Evolutionary conservation across 2,888 invertebrate species (phyloP), one percentile per base, ranked within the genome.

Genomic region (Lottia scabra): DNA sequence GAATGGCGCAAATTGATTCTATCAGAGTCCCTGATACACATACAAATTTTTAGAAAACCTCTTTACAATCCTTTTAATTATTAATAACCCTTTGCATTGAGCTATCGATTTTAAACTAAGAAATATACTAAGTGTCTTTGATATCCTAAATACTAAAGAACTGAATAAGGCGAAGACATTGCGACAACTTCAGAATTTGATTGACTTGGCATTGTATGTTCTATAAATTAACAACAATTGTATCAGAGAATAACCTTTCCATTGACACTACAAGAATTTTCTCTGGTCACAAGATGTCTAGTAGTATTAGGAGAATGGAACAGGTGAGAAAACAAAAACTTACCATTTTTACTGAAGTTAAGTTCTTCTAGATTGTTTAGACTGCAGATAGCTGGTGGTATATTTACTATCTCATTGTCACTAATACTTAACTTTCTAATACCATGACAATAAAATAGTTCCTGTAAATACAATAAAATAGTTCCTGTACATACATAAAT

Each of bases 401-500:
- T 92, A 76, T 92, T 92, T 87, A 94, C 93, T 80, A 98, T 92
- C 90, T 97, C 96, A 91, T 98, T 98, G 91, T 97, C 97, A 90
- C 95, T 95, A 72, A 97, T 92, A 84, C 94, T 94, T 81, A 98
- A 91, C 84, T 94, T 93, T 83, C 94, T 93, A 78, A 98, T 91
- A 81, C 95, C 96, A 91, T 96, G 96, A 91, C 97, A 98, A 91
- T 96, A 96, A 90, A 97, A 97, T 80, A 97, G 91, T 87, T 96
- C 95, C 87, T 88, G 81, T 62, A 78, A 79, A 30, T 19, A 56
- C 19, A 56, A 56, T 38, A 38, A 38, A 8, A 38, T 38, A 38
- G 38, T 38, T 10, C 10, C 38, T 1, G 5, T 96, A 96, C 2
- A 30, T 4, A 91, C 97, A 98, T 91, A 96, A 96, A 90, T 97